Conservation (phyloP, 2,113 vertebrate species). For the Alaudala cheleensis region DNA sequence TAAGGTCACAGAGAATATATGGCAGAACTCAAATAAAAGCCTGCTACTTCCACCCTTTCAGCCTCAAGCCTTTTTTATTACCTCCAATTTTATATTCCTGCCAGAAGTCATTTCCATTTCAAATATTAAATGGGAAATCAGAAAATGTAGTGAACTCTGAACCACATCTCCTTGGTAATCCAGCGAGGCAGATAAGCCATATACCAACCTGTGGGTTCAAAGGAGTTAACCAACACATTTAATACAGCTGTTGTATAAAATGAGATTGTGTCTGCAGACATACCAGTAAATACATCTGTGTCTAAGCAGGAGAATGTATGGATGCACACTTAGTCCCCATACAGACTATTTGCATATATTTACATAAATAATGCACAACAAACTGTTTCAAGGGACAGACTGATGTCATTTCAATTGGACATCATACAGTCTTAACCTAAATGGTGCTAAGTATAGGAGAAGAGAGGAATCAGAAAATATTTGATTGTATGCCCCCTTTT, state of each 20-base stretch:
- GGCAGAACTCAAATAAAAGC: slow-evolving; percentile 40
- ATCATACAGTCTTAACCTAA: not conserved
- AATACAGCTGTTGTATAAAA: not conserved
- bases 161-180: slow-evolving; percentile 45
- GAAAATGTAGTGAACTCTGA: slow-evolving; percentile 57
- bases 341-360: not conserved
- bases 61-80: slow-evolving; percentile 19
- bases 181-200: not conserved
- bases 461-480: not conserved
- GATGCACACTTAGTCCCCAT: not conserved
- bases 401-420: not conserved
- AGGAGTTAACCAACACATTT: slow-evolving; percentile 10
- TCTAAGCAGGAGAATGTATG: not conserved
- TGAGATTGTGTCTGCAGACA: not conserved
- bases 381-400: not conserved
- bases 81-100: slow-evolving; percentile 27
- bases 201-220: not conserved
- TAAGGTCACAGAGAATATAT: slow-evolving; percentile 51
- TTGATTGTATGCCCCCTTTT: not conserved
- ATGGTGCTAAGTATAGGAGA: not conserved
- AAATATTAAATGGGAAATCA: slow-evolving; percentile 55
- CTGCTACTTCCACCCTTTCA: slow-evolving; percentile 30
- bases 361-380: not conserved
- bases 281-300: not conserved
- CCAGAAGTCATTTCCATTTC: slow-evolving; percentile 56